These are phyloP conservation scores for Rostratula benghalensis DNA, from an alignment of 2,113 vertebrate genomes.

Conservation along the genomic window DNA sequence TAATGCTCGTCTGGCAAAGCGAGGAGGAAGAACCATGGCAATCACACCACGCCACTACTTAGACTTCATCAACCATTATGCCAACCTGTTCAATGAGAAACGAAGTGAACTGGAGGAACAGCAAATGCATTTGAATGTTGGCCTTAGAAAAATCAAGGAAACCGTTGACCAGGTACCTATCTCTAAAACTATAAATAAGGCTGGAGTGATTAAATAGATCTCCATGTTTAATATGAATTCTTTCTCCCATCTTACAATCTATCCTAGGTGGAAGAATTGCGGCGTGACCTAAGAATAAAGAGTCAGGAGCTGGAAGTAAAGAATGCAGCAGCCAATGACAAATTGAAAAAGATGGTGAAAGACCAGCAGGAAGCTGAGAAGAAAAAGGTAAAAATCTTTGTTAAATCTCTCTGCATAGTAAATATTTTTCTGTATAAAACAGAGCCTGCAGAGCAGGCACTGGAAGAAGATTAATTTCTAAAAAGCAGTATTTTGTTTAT, in stretches of 20 bases:
- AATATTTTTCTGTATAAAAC: not conserved
- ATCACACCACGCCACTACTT: slow-evolving; percentile 98
- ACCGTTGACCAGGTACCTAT: slow-evolving; percentile 91
- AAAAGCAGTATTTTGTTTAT: not conserved
- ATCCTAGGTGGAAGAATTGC: slow-evolving; percentile 91
- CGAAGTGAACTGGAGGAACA: slow-evolving; percentile 97
- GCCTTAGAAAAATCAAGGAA: slow-evolving; percentile 97
- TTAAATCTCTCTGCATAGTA: not conserved
- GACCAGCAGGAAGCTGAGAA: slow-evolving; percentile 98
- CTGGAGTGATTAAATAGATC: not conserved
- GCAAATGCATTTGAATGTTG: slow-evolving; percentile 98
- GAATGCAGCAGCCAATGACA: slow-evolving; percentile 97
- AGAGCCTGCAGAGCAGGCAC: not conserved
- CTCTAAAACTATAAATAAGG: not conserved
- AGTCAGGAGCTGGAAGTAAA: slow-evolving; percentile 97
- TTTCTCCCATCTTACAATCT: not conserved
- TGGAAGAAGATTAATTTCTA: not conserved
- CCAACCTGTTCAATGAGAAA: slow-evolving; percentile 97
- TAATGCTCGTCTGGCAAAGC: slow-evolving; percentile 92
- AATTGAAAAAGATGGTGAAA: slow-evolving; percentile 99
- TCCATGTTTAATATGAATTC: not conserved
- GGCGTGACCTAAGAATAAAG: slow-evolving; percentile 94
- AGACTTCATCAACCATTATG: slow-evolving; percentile 99
- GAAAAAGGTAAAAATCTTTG: slow-evolving; percentile 84
- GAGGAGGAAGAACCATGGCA: slow-evolving; percentile 95